Evolutionary conservation across 2,888 invertebrate genomes (phyloP).

Genomic region (Yponomeuta evonymella): DNA sequence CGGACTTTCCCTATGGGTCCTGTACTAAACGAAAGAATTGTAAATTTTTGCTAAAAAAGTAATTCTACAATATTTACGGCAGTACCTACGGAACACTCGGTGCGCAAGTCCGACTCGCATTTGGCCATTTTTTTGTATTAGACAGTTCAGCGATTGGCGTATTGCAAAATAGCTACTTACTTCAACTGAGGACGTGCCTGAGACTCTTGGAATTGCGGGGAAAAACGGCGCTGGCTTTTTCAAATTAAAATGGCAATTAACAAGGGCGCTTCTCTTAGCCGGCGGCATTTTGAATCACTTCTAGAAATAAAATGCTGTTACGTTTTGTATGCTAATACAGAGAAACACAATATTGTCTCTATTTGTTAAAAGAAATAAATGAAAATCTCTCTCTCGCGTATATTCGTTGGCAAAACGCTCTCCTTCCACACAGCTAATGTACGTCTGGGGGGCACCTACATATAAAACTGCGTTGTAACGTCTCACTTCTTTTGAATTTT

Average conservation of each 20-base stretch:
- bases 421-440: background rate
- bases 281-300: background rate
- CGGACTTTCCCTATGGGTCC: too few species aligned
- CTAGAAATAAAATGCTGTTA: background rate
- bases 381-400: background rate
- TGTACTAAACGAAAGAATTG: too few species aligned
- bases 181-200: background rate
- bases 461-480: background rate
- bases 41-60: too few species aligned
- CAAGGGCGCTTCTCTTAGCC: too few species aligned
- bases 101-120: too few species aligned
- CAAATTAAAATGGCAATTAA: background rate
- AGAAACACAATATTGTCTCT: background rate
- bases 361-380: background rate
- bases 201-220: background rate
- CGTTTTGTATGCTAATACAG: background rate
- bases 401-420: background rate
- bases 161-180: conserved; percentile 6
- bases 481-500: background rate
- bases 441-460: background rate
- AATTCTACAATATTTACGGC: too few species aligned
- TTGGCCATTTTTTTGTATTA: background rate
- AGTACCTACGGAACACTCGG: too few species aligned
- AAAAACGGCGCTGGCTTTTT: background rate
- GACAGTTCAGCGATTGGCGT: background rate